Base-by-base conservation (phyloP, 2,113 vertebrate genomes). In the Gavia stellata region DNA sequence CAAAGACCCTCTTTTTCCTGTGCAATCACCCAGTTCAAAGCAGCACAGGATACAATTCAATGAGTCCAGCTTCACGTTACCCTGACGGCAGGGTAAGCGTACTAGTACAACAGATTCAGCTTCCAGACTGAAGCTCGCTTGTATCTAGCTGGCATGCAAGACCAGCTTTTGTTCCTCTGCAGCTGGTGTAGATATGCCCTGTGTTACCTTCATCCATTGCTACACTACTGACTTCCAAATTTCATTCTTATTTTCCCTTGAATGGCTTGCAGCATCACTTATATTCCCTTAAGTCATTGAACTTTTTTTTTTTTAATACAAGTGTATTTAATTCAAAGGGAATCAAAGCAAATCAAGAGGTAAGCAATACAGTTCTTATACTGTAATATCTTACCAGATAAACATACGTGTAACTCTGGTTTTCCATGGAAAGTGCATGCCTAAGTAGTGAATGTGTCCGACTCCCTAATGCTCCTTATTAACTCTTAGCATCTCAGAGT, bases 391-490 rank as follows among this genome's bases (percentile, higher is more conserved):
- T 88, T 58, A 77, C 7, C 33, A 85, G 25, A 50, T 34, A 55
- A 84, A 15, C 3, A 4, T 1, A 63, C 3, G 2, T 14, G 14
- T 15, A 50, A 71, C 21, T 31, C n/a, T 3, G 12, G 25, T 50
- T 53, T 89, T 45, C 63, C 40, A 26, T 6, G 5, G 8, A 33
- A 84, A 71, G 5, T 2, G 2, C 52, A 63, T 1, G 0, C 6
- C 8, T 24, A 25, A 58, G 0, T 16, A 70, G 24, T 36, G 8
- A 19, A 26, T 9, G 15, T 16, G 21, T 7, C 33, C 1, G 4
- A 17, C 17, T 62, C 9, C 7, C 7, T 50, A 40, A 62, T 5
- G 9, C 2, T 67, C 24, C 33, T 38, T 47, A 58, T 21, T 25
- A 86, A 28, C 10, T 47, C 38, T 61, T 26, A 42, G 7, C 56